Evolutionary conservation across 2,113 vertebrate genomes (phyloP).

Genomic region (Pterocles gutturalis): DNA sequence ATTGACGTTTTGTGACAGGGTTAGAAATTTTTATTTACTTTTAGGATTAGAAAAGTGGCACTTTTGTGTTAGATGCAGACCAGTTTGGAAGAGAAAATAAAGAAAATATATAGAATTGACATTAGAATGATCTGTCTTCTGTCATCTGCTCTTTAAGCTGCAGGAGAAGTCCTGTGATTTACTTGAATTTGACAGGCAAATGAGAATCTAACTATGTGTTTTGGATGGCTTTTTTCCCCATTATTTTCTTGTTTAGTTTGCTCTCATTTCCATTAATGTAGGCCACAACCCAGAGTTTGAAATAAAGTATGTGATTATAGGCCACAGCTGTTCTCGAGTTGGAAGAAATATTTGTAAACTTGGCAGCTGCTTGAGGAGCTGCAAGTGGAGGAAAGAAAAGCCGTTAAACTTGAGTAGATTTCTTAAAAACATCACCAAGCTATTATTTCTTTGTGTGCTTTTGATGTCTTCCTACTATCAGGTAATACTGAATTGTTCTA

Average conservation of each 20-base stretch:
- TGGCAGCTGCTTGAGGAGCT: slow-evolving; percentile 44
- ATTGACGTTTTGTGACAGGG: not conserved
- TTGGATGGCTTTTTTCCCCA: not conserved
- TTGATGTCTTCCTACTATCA: not conserved
- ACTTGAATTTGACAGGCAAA: slow-evolving; percentile 27
- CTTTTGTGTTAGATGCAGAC: not conserved
- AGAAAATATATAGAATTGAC: not conserved
- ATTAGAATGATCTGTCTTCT: not conserved
- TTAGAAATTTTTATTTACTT: not conserved
- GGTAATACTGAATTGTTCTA: not conserved
- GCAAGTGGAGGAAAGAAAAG: not conserved
- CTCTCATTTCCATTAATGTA: not conserved
- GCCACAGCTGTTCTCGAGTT: slow-evolving; percentile 36
- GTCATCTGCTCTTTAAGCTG: not conserved
- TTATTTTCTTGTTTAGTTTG: slow-evolving; percentile 17
- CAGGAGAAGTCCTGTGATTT: not conserved
- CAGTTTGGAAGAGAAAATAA: not conserved
- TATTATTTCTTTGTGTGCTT: not conserved
- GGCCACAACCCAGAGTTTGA: not conserved
- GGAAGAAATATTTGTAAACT: slow-evolving; percentile 60
- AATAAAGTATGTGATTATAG: slow-evolving; percentile 56
- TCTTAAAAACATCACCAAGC: not conserved
- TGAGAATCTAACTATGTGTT: not conserved
- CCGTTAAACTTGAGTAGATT: not conserved
- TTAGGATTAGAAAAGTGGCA: not conserved